A percentile compares a stretch with the other conserved stretches of the same genome.
Evolutionary conservation across 2,888 invertebrate species (phyloP).

Genomic region (Baronia brevicornis): DNA sequence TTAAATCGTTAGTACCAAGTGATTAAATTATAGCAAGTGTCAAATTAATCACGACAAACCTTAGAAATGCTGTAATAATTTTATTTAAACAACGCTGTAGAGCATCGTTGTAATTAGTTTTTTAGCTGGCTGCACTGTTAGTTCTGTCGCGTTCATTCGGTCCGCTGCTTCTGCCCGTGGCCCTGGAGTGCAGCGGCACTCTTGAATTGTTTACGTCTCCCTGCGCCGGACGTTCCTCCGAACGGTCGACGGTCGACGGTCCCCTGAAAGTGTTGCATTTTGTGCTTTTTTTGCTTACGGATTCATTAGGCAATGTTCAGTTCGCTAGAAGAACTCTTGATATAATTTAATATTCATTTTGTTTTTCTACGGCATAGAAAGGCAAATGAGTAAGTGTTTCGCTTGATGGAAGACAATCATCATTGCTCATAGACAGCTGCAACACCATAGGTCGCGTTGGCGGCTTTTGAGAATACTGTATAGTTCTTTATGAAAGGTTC

Average conservation of each 20-base stretch:
- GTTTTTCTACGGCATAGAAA: no score
- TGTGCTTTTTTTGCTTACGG: conserved; percentile 21
- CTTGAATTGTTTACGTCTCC: conserved; percentile 56
- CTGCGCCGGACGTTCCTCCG: conserved; percentile 32
- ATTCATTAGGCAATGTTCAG: conserved; percentile 25
- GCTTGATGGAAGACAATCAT: no score
- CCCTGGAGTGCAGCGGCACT: conserved; percentile 34
- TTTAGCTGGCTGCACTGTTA: conserved; percentile 37
- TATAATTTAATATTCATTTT: neutral
- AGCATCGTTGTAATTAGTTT: conserved; percentile 25
- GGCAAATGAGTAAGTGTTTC: no score
- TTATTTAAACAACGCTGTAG: conserved; percentile 3
- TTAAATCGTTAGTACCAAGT: no score
- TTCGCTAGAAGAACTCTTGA: conserved; percentile 4
- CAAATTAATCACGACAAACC: no score
- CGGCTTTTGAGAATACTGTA: no score
- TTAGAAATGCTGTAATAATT: no score
- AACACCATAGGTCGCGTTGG: no score
- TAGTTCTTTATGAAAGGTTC: no score
- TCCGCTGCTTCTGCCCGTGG: conserved; percentile 45
- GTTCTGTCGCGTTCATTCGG: conserved; percentile 45
- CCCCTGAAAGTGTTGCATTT: conserved; percentile 16
- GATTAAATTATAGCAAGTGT: no score
- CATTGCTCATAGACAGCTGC: neutral
- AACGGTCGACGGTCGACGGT: conserved; percentile 24